A percentile compares a stretch with the other conserved stretches of the same genome.
phyloP scores from a whole-genome alignment of 2,113 vertebrate genomes.

The Erythrocercus mccallii region DNA sequence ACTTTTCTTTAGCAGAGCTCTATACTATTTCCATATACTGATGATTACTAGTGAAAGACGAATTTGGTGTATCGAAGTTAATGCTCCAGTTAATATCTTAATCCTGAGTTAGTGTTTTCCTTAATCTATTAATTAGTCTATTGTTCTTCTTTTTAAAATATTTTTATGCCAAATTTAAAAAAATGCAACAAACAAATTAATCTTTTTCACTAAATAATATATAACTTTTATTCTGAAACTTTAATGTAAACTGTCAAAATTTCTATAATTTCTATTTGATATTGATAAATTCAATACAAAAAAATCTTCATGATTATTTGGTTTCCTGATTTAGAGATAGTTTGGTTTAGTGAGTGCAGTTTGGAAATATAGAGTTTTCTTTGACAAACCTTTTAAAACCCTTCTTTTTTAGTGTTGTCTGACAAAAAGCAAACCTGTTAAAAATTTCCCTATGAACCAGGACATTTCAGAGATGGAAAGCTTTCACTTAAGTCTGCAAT shows the following conservation, averaged over 20 bases:
- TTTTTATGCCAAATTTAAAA: not conserved
- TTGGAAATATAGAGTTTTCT: not conserved
- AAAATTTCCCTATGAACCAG: not conserved
- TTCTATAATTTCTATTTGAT: not conserved
- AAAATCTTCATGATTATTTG: not conserved
- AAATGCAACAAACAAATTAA: not conserved
- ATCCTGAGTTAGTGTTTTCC: not conserved
- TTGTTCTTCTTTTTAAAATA: not conserved
- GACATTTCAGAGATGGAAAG: not conserved
- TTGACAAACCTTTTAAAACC: not conserved
- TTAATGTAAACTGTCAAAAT: not conserved
- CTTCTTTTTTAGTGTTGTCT: not conserved
- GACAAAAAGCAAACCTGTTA: no score
- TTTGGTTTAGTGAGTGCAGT: not conserved
- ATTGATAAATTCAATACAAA: not conserved
- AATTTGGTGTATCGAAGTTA: fast-evolving
- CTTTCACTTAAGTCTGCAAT: not conserved
- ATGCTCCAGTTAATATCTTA: not conserved
- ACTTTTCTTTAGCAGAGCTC: not conserved
- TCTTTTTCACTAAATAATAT: not conserved
- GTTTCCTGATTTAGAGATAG: not conserved
- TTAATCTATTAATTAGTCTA: no score
- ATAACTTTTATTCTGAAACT: not conserved
- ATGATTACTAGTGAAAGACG: not conserved
- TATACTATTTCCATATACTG: not conserved